Evolutionary conservation across 2,797 vertebrate species (phyloP).

Genomic region (Hyperoplus immaculatus): DNA sequence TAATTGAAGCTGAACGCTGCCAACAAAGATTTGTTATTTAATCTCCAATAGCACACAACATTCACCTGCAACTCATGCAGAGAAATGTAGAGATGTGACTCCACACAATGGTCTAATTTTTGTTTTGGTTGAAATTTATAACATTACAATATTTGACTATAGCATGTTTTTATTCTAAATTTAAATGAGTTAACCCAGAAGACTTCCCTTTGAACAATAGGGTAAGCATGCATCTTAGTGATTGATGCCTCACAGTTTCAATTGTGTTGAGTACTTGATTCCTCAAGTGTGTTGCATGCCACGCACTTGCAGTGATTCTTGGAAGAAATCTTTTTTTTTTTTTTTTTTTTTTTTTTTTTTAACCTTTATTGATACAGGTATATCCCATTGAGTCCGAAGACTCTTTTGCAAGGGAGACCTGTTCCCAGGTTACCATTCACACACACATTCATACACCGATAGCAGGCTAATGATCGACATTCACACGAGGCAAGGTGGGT

Average conservation of each 20-base stretch:
- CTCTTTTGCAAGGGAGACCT: no score
- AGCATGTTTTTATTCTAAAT: neutral
- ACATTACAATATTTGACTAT: neutral
- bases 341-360: no score
- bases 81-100: neutral
- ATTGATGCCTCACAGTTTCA: neutral
- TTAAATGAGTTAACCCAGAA: neutral
- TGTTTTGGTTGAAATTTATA: neutral
- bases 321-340: constrained; percentile 23
- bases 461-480: no score
- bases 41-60: neutral
- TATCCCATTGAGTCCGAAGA: no score
- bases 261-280: constrained; percentile 1
- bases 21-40: neutral
- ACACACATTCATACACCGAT: no score
- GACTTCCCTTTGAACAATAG: neutral
- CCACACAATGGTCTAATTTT: neutral
- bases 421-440: no score
- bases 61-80: neutral
- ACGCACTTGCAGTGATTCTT: constrained; percentile 45
- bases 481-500: no score
- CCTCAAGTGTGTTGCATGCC: constrained; percentile 6
- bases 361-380: no score
- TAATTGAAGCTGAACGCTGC: neutral
- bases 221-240: neutral